Base-by-base conservation (phyloP, 37 sponge, comb jelly and placozoan species). In the Spongilla lacustris region DNA sequence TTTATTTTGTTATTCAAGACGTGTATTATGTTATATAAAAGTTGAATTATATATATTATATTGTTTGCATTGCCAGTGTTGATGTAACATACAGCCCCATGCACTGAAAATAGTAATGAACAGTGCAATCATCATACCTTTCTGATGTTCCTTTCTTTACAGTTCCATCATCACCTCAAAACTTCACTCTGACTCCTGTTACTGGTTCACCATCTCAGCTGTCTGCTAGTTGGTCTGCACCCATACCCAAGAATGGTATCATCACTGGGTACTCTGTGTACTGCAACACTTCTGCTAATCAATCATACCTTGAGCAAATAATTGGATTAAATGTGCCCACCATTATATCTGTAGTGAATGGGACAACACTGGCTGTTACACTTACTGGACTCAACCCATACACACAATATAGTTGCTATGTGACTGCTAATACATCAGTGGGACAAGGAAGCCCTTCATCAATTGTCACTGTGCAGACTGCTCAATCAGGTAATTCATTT, bases 401-500 rank as follows among this genome's bases (percentile, higher is more conserved):
- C 78, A 92, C 92, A 2, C 10, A 29, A 3, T 92, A 92, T 74
- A 75, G 74, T 12, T 87, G 84, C 34, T 67, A 36, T 66, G 92
- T 87, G 69, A 71, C 84, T 75, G 92, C 88, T 32, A 83, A 73
- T 69, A 91, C 91, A 30, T 67, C 34, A 78, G 84, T 36, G 31
- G 91, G 91, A 25, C 70, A 37, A 32, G 85, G 91, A 67, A 31
- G 26, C 4, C 37, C 67, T 19, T 87, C 87, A 25, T 66, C 31
- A 6, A 8, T 36, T 21, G 0, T 36, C 4, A 76, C 36, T 23
- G 48, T 10, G 2, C 6, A 1, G 11, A 76, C 76, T 23, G 13
- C 11, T 36, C 48, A 76, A 76, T 9, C 0, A 25, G 36, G 76
- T 76, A 35, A 17, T 6, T 58, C 19, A 6, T 41, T 41, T 41